Evolutionary conservation across 2,113 vertebrate species (phyloP), one percentile per base, ranked within the genome.

Genomic region (Aspidoscelis tigris): DNA sequence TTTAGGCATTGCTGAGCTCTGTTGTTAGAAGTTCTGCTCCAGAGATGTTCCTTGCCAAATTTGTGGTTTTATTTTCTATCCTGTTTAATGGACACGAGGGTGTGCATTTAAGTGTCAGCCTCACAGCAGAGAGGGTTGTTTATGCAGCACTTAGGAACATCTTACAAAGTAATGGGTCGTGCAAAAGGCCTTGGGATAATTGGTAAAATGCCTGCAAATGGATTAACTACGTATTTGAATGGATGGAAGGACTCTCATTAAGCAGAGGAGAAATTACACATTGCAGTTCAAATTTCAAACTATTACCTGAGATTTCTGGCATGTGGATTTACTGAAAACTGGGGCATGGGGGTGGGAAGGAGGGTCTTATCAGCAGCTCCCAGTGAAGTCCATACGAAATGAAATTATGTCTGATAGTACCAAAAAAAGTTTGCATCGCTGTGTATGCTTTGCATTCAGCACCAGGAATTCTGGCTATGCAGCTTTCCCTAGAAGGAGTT

Each of bases 71-170:
- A 33, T 85, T 92, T 86, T 88, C 89, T 61, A 80, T 88, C 92
- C 92, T 91, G 90, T 91, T 88, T 89, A 88, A 82, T 55, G 43
- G n/a, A 1, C 91, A 87, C 26, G 68, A 78, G 26, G 88, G 87
- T 65, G 84, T 86, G 91, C 68, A 12, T 89, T 86, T 72, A 84
- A 89, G 92, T 86, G 91, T 91, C 93, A 93, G 91, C 87, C 77
- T n/a, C 85, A 7, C 92, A 89, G 90, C 41, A 0, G 91, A 78
- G 84, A 89, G 44, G 76, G 76, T 88, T 89, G 74, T 91, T 92
- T 91, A 85, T 80, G 80, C 65, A 78, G 90, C 86, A 89, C 90
- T 94, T 88, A 92, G 90, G 33, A 82, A 87, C 91, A 89, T 84
- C 91, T 84, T 80, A 80, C 53, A 8, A 86, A 85, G 81, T 92